phyloP scores from a whole-genome alignment of 2,113 vertebrate genomes.

The Neodon shergylaensis region DNA sequence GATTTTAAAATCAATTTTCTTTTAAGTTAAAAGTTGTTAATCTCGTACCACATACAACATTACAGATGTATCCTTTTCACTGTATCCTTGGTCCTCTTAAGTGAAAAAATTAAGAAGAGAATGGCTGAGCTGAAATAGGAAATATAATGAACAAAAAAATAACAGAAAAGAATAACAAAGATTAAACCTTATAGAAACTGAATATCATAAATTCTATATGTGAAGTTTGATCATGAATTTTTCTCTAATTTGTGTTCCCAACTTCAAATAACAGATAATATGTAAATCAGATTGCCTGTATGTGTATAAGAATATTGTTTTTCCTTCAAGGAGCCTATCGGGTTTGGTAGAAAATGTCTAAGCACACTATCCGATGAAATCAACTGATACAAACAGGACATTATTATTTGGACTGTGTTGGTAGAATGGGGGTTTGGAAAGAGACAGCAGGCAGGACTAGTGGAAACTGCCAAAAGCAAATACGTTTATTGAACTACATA shows the following conservation, averaged over 20 bases:
- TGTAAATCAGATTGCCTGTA: not conserved
- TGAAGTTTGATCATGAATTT: not conserved
- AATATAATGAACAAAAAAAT: not conserved
- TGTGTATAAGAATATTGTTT: not conserved
- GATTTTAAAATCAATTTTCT: not conserved
- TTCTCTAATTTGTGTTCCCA: not conserved
- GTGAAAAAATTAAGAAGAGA: not conserved
- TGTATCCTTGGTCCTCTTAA: not conserved
- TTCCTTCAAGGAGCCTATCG: not conserved
- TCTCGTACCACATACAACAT: not conserved
- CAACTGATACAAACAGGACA: not conserved
- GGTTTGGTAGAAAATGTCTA: not conserved
- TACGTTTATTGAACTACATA: not conserved
- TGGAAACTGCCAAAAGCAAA: not conserved
- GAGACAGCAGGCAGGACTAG: not conserved
- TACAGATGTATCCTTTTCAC: not conserved
- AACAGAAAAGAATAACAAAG: not conserved
- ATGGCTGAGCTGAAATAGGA: not conserved
- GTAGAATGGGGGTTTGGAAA: not conserved
- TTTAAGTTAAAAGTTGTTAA: not conserved
- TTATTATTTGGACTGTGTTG: not conserved
- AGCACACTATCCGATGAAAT: not conserved
- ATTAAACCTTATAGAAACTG: not conserved
- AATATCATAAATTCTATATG: not conserved
- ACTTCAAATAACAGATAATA: not conserved